Conservation (phyloP, 1,140 invertebrate genomes). For the Scaptomyza hsui region DNA sequence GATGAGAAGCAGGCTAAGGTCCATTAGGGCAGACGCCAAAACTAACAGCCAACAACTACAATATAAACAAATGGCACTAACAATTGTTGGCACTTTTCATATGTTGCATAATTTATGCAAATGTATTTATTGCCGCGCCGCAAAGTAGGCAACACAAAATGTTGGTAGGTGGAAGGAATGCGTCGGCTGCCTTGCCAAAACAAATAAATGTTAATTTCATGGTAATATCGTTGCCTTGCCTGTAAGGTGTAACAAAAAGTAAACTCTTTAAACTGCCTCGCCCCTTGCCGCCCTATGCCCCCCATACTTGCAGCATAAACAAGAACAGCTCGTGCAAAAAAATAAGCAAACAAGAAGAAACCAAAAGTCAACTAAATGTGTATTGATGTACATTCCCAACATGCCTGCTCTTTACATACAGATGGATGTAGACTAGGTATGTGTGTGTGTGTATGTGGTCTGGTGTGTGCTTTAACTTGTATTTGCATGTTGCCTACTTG, state of each 20-base stretch:
- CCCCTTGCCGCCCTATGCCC: background rate
- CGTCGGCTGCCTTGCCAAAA: constrained; percentile 46
- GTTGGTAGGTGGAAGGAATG: background rate
- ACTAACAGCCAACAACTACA: constrained; percentile 38
- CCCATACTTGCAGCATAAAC: background rate
- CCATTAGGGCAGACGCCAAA: constrained; percentile 11
- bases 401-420: constrained; percentile 28
- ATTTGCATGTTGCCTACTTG: constrained; percentile 53
- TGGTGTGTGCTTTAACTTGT: constrained; percentile 33
- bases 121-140: constrained; percentile 71
- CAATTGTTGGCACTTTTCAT: constrained; percentile 20
- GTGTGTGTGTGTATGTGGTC: constrained; percentile 7
- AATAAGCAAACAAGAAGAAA: constrained; percentile 31
- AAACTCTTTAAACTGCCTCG: background rate
- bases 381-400: constrained; percentile 38
- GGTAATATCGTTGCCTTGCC: constrained; percentile 68
- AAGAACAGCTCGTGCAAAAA: background rate
- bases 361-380: constrained; percentile 54
- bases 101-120: constrained; percentile 74
- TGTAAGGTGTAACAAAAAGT: constrained; percentile 59
- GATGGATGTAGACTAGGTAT: background rate
- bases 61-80: constrained; percentile 43
- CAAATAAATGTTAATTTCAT: constrained; percentile 81
- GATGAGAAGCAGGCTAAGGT: background rate
- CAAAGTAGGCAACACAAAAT: constrained; percentile 43